phyloP scores from a whole-genome alignment of 2,888 invertebrate species.

The Strigamia crassipes region DNA sequence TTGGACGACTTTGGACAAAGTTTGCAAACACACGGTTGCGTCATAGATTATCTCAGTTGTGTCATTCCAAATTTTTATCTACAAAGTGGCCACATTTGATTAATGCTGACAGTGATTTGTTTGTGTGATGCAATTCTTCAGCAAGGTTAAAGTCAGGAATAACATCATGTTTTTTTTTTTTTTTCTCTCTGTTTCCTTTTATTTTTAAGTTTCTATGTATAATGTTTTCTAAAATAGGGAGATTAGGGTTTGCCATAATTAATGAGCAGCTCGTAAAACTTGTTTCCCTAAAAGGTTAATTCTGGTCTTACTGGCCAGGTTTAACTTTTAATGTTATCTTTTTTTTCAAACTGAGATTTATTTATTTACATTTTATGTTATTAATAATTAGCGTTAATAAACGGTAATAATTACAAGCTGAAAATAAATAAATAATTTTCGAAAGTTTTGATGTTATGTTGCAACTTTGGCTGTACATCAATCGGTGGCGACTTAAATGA shows the following conservation, averaged over 20 bases:
- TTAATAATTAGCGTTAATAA: neutral
- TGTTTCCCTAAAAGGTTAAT: neutral
- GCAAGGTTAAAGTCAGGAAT: slow-evolving; percentile 34
- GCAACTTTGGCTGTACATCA: too few species aligned
- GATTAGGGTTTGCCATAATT: slow-evolving; percentile 11
- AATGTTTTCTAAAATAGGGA: slow-evolving; percentile 29
- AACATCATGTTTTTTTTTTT: neutral
- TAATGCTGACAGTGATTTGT: slow-evolving; percentile 24
- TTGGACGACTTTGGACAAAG: neutral
- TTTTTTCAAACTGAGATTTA: neutral
- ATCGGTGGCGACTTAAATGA: too few species aligned
- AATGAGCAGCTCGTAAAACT: slow-evolving; percentile 13
- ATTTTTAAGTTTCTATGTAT: neutral
- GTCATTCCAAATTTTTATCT: slow-evolving; percentile 36
- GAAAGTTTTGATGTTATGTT: too few species aligned
- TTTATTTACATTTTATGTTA: neutral
- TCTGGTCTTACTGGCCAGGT: neutral
- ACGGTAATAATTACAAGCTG: neutral
- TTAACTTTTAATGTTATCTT: neutral
- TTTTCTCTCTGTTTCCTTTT: neutral
- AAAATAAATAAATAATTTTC: neutral
- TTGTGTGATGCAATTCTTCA: slow-evolving; percentile 28
- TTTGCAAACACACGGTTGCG: slow-evolving; percentile 11
- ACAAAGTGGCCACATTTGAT: slow-evolving; percentile 34
- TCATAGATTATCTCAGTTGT: slow-evolving; percentile 29